Evolutionary conservation across 2,113 vertebrate species (phyloP).

Genomic region (Romanogobio albipinnatus): DNA sequence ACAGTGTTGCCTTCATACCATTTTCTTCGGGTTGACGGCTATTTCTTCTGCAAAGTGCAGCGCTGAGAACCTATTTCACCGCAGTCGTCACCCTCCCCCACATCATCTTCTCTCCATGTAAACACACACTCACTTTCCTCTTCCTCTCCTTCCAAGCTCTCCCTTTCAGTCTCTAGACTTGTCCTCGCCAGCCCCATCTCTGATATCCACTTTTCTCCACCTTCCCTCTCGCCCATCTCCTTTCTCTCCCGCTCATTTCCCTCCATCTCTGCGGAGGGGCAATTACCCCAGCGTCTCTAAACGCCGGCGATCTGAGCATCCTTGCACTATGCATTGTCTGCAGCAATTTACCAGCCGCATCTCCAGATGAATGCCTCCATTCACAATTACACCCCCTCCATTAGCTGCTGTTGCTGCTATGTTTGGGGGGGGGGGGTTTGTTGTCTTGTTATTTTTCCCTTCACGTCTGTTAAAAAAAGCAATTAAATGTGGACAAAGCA

Average conservation of each 20-base stretch:
- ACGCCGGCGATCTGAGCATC: slow-evolving; percentile 74
- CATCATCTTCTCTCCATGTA: slow-evolving; percentile 39
- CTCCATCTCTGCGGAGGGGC: slow-evolving; percentile 38
- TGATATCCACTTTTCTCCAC: slow-evolving; percentile 45
- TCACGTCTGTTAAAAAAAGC: slow-evolving; percentile 61
- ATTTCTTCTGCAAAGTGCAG: slow-evolving; percentile 31
- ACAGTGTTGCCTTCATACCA: slow-evolving; percentile 30
- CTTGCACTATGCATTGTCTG: slow-evolving; percentile 68
- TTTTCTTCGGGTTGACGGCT: slow-evolving; percentile 33
- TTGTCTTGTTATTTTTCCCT: slow-evolving; percentile 27
- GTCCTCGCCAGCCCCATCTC: slow-evolving; percentile 25
- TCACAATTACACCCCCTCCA: slow-evolving; percentile 77
- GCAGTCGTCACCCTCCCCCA: slow-evolving; percentile 39
- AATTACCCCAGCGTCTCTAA: slow-evolving; percentile 60
- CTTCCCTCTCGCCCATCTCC: slow-evolving; percentile 19
- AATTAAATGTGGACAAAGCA: slow-evolving; percentile 77
- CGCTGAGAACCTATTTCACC: slow-evolving; percentile 30
- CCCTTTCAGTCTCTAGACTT: slow-evolving; percentile 30
- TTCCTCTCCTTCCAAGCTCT: slow-evolving; percentile 11
- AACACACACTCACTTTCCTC: slow-evolving; percentile 19
- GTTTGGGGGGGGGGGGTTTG: slow-evolving; percentile 5
- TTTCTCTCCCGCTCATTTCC: slow-evolving; percentile 22
- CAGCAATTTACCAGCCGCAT: slow-evolving; percentile 70
- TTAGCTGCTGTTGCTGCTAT: slow-evolving; percentile 66
- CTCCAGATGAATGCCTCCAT: slow-evolving; percentile 77